Evolutionary conservation across 2,797 vertebrate genomes (phyloP).

Genomic region (Lepus oiostolus): DNA sequence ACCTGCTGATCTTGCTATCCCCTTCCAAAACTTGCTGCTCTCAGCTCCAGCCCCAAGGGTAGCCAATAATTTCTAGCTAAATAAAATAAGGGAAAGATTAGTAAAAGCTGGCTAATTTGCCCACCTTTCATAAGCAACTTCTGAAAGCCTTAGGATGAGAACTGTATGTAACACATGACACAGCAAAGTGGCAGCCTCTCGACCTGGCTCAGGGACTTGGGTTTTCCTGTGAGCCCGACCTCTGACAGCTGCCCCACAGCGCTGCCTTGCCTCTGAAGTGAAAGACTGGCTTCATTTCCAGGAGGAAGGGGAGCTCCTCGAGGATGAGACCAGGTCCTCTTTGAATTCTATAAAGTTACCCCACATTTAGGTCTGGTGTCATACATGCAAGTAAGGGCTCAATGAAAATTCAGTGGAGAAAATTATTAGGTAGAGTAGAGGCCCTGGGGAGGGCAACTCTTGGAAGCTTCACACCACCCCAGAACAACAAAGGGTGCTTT

Average conservation of each 20-base stretch:
- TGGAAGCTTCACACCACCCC: neutral
- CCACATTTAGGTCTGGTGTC: conserved; percentile 41
- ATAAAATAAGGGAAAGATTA: conserved; percentile 72
- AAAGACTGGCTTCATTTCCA: neutral
- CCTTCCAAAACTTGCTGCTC: conserved; percentile 74
- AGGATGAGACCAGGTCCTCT: neutral
- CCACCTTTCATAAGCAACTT: conserved; percentile 46
- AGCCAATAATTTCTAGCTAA: conserved; percentile 69
- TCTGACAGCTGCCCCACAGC: neutral
- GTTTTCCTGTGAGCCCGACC: neutral
- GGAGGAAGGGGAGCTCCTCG: neutral
- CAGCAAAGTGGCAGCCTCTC: neutral
- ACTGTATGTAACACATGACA: neutral
- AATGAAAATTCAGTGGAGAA: conserved; percentile 44
- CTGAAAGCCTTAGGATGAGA: conserved; percentile 67
- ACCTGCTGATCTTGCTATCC: conserved; percentile 79
- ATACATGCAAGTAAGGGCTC: neutral
- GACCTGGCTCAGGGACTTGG: neutral
- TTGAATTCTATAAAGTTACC: conserved; percentile 30
- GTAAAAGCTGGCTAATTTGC: conserved; percentile 71
- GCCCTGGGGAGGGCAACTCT: neutral
- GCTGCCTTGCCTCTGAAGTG: neutral
- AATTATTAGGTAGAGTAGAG: conserved; percentile 17
- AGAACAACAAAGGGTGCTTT: conserved; percentile 24
- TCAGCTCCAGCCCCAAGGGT: conserved; percentile 72